Evolutionary conservation across 2,797 vertebrate genomes (phyloP).

Genomic region (Tragelaphus oryx): DNA sequence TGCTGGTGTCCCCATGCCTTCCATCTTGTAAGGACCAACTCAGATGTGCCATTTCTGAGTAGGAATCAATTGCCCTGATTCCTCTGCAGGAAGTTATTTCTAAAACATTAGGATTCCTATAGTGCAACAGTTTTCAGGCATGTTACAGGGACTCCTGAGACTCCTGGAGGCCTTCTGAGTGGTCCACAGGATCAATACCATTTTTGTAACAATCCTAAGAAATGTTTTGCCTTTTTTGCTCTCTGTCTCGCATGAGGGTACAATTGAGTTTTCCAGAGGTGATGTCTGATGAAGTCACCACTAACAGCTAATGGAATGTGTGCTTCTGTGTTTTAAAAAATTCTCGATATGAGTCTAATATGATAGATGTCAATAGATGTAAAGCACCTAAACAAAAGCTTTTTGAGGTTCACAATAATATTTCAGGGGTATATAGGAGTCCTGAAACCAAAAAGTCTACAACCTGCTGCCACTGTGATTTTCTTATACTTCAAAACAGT

Average conservation of each 20-base stretch:
- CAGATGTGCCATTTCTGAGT: not conserved
- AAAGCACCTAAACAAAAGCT: not conserved
- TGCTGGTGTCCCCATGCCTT: not conserved
- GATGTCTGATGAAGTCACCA: not conserved
- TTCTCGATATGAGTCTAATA: not conserved
- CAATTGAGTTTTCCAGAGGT: not conserved
- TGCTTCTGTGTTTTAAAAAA: not conserved
- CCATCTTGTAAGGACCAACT: not conserved
- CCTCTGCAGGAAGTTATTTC: not conserved
- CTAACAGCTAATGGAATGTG: not conserved
- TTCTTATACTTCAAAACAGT: not conserved
- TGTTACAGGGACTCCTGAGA: not conserved
- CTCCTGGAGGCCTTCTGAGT: not conserved
- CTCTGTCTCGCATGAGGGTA: not conserved
- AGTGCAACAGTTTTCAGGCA: not conserved
- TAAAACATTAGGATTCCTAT: not conserved
- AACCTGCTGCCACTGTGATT: not conserved
- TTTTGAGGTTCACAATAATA: not conserved
- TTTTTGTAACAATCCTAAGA: not conserved
- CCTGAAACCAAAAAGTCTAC: not conserved
- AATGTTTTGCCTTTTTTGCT: not conserved
- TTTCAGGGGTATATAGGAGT: not conserved
- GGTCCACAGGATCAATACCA: not conserved
- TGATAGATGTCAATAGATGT: not conserved
- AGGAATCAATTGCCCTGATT: not conserved